Evolutionary conservation across 37 sponge, comb jelly and placozoan species (phyloP).

Genomic region (Halisarca cf. caerulea): DNA sequence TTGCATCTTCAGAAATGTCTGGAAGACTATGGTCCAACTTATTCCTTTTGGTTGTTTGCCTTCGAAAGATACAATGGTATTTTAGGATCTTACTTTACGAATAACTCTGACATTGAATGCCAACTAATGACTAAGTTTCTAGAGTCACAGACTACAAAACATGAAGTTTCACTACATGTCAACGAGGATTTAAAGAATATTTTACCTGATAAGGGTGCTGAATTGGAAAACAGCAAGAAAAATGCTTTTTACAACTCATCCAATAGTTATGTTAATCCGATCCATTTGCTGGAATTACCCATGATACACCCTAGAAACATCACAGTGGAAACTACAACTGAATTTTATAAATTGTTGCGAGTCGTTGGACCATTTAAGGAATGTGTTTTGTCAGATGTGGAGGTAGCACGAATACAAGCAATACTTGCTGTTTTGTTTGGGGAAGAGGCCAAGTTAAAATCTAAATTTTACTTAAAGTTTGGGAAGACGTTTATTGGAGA

Average conservation of each 20-base stretch:
- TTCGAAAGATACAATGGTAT: conserved; percentile 23
- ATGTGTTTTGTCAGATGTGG: neutral
- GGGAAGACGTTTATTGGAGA: neutral
- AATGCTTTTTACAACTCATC: neutral
- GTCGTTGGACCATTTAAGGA: conserved; percentile 8
- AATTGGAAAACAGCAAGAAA: too few species aligned
- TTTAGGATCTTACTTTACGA: conserved; percentile 12
- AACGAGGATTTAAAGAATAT: neutral
- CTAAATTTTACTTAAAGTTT: conserved; percentile 4
- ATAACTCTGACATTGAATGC: neutral
- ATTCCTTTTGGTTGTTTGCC: conserved; percentile 16
- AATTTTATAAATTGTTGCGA: neutral
- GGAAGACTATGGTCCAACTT: conserved; percentile 27
- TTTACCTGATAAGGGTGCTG: too few species aligned
- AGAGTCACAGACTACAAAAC: neutral
- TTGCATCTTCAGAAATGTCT: conserved; percentile 45
- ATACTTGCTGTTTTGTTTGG: neutral
- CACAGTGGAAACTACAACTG: too few species aligned
- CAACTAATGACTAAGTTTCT: conserved; percentile 6
- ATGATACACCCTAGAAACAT: too few species aligned
- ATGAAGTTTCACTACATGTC: neutral
- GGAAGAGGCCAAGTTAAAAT: neutral
- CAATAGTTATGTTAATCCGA: neutral
- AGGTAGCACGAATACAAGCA: neutral
- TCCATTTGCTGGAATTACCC: too few species aligned